Percentiles rank a stretch among this genome's conserved stretches.
Evolutionary conservation across 1,140 invertebrate species (phyloP).

Genomic region (Drosophila subobscura): DNA sequence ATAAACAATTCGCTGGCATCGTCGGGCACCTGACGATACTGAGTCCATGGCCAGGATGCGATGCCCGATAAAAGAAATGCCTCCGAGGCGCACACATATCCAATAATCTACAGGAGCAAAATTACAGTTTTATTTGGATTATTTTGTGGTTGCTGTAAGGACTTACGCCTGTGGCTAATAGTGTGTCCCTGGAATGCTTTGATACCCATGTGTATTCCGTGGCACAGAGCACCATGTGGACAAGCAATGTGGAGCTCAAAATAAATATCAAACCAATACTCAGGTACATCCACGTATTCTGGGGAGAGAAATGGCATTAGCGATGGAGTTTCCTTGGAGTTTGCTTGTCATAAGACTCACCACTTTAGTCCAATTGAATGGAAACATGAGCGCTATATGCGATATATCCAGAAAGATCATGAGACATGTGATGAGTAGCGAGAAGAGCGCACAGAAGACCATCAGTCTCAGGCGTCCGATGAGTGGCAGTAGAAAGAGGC

Average conservation of each 20-base stretch:
- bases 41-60: slow-evolving; percentile 83
- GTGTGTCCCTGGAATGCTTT: slow-evolving; percentile 84
- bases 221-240: slow-evolving; percentile 87
- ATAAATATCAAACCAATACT: slow-evolving; percentile 87
- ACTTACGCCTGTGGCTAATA: slow-evolving; percentile 85
- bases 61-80: slow-evolving; percentile 84
- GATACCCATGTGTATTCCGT: slow-evolving; percentile 87
- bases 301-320: slow-evolving; percentile 48
- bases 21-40: slow-evolving; percentile 84
- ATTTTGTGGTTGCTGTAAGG: not conserved
- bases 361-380: slow-evolving; percentile 92
- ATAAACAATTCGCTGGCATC: slow-evolving; percentile 84
- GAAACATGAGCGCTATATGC: slow-evolving; percentile 91
- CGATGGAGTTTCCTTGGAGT: too few relatives aligned
- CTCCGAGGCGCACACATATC: slow-evolving; percentile 84
- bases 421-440: slow-evolving; percentile 90
- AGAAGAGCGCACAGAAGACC: slow-evolving; percentile 89
- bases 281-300: slow-evolving; percentile 88
- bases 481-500: slow-evolving; percentile 90
- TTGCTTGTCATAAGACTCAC: slow-evolving; percentile 84
- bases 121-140: not conserved
- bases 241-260: slow-evolving; percentile 87
- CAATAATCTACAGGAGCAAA: slow-evolving; percentile 77
- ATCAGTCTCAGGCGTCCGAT: slow-evolving; percentile 85
- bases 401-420: slow-evolving; percentile 94